Evolutionary conservation across 2,888 invertebrate species (phyloP).

Genomic region (Drosophila subquinaria): DNA sequence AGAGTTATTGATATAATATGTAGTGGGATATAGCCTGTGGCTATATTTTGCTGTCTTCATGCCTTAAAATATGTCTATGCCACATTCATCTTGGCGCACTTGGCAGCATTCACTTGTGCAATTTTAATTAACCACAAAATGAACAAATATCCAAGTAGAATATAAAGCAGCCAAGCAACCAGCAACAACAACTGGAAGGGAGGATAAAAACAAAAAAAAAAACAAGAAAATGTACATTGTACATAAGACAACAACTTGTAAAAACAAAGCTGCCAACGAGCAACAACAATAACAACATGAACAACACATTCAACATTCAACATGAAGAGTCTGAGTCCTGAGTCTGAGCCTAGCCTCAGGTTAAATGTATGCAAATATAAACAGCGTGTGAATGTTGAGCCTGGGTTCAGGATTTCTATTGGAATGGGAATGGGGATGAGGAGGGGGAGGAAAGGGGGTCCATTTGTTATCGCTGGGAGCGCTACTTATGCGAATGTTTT

Average conservation of each 20-base stretch:
- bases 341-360: conserved; percentile 65
- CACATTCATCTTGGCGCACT: conserved; percentile 22
- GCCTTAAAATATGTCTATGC: conserved; percentile 5
- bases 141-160: conserved; percentile 54
- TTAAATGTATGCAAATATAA: conserved; percentile 79
- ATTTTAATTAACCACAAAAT: conserved; percentile 72
- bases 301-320: conserved; percentile 20
- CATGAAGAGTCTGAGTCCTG: conserved; percentile 29
- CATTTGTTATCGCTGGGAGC: conserved; percentile 63
- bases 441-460: conserved; percentile 1
- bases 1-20: conserved; percentile 3
- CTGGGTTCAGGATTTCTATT: conserved; percentile 10
- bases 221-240: conserved; percentile 42
- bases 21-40: conserved; percentile 9
- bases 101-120: conserved; percentile 52
- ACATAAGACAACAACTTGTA: conserved; percentile 57
- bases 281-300: conserved; percentile 26
- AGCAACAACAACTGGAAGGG: neutral
- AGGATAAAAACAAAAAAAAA: conserved; percentile 1
- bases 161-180: conserved; percentile 35
- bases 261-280: conserved; percentile 65
- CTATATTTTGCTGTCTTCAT: conserved; percentile 18
- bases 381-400: conserved; percentile 70
- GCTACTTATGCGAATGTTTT: conserved; percentile 76
- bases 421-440: conserved; percentile 4